phyloP scores from a whole-genome alignment of 2,113 vertebrate genomes.

The Athene noctua region DNA sequence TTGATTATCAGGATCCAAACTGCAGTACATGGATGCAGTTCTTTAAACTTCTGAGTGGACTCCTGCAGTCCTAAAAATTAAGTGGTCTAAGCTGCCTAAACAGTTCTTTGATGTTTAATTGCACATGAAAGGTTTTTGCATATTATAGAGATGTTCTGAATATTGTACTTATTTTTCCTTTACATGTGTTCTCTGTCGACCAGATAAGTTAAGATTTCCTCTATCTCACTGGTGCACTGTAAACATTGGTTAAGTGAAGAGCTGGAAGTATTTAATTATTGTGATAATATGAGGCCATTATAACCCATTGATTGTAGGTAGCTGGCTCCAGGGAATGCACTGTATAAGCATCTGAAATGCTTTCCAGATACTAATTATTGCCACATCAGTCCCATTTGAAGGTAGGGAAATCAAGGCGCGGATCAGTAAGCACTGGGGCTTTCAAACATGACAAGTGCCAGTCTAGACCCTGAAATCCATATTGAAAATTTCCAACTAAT shows the following conservation, averaged over 20 bases:
- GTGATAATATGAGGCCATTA: slow-evolving; percentile 48
- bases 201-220: background rate
- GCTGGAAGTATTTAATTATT: slow-evolving; percentile 63
- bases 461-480: background rate
- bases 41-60: background rate
- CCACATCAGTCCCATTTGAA: background rate
- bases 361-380: slow-evolving; percentile 36
- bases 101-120: background rate
- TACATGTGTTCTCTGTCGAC: background rate
- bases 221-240: background rate
- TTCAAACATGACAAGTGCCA: background rate
- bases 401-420: background rate
- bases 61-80: background rate
- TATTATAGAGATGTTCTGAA: background rate
- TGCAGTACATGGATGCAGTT: background rate
- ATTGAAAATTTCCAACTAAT: background rate
- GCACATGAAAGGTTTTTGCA: background rate
- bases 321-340: slow-evolving; percentile 21
- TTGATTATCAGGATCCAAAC: background rate
- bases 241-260: slow-evolving; percentile 1
- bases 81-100: background rate
- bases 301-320: slow-evolving; percentile 58
- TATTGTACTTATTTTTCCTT: background rate
- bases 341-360: background rate
- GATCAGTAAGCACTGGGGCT: background rate